Conservation (phyloP, 2,888 invertebrate species). For the Gandaritis pyraliata region DNA sequence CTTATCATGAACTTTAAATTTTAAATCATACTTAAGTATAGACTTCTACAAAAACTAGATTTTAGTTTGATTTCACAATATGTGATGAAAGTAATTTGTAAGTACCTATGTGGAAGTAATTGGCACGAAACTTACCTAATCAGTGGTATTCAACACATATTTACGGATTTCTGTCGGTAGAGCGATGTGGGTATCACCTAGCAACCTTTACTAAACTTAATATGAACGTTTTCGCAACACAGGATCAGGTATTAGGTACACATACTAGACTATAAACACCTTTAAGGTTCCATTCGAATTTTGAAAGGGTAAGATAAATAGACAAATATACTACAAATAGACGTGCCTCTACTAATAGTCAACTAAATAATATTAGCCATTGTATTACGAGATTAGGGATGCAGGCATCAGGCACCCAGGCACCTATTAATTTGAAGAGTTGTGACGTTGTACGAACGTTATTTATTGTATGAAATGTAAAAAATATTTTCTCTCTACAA, state of each 20-base stretch:
- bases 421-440: too few relatives aligned
- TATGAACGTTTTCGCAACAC: conserved; percentile 17
- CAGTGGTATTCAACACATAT: conserved; percentile 31
- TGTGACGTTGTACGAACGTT: too few relatives aligned
- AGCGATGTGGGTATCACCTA: conserved; percentile 16
- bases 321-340: not conserved
- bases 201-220: conserved; percentile 15
- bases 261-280: not conserved
- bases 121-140: conserved; percentile 30
- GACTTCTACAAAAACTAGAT: too few relatives aligned
- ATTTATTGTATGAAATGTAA: not conserved
- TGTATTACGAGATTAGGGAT: too few relatives aligned
- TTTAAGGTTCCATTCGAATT: conserved; percentile 8
- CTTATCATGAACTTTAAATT: too few relatives aligned
- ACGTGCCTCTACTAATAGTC: not conserved
- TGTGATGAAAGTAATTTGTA: too few relatives aligned
- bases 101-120: conserved; percentile 17
- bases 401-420: too few relatives aligned
- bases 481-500: not conserved
- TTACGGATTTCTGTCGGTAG: conserved; percentile 27
- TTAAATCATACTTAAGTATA: too few relatives aligned
- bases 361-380: too few relatives aligned
- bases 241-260: not conserved
- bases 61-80: too few relatives aligned
- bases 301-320: not conserved